These are phyloP conservation scores for Edolisoma coerulescens DNA, from an alignment of 2,113 vertebrate genomes.

Conservation along the genomic window DNA sequence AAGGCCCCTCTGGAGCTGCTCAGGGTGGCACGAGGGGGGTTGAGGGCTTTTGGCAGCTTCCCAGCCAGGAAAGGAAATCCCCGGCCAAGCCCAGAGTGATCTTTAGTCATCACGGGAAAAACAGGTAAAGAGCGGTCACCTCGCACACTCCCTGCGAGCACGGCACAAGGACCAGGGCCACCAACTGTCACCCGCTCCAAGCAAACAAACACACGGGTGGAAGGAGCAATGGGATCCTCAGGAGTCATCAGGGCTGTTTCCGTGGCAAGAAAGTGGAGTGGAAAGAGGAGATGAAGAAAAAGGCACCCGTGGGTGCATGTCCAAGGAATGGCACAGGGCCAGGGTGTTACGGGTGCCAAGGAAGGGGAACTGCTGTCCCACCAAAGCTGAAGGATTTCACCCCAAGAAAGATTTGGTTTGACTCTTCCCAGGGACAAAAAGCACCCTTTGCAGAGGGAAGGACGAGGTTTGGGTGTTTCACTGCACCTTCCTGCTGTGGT, in stretches of 20 bases:
- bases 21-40: background rate
- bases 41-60: background rate
- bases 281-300: background rate
- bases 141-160: rapidly evolving
- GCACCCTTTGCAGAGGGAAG: background rate
- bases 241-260: background rate
- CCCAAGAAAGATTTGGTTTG: background rate
- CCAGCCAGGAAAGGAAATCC: background rate
- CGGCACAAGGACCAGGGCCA: background rate
- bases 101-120: background rate
- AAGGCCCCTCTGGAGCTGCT: rapidly evolving
- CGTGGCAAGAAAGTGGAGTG: rapidly evolving
- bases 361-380: background rate
- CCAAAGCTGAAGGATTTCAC: background rate
- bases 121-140: background rate
- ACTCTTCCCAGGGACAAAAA: background rate
- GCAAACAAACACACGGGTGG: background rate
- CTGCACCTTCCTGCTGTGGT: background rate
- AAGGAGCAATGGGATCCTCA: background rate
- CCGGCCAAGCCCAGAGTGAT: background rate
- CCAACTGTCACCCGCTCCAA: background rate
- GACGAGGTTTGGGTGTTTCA: background rate
- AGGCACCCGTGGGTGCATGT: background rate
- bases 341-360: background rate
- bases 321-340: rapidly evolving